A percentile compares a stretch with the other conserved stretches of the same genome.
Conservation (phyloP, 2,797 vertebrate genomes). For the Phoeniculus purpureus region DNA sequence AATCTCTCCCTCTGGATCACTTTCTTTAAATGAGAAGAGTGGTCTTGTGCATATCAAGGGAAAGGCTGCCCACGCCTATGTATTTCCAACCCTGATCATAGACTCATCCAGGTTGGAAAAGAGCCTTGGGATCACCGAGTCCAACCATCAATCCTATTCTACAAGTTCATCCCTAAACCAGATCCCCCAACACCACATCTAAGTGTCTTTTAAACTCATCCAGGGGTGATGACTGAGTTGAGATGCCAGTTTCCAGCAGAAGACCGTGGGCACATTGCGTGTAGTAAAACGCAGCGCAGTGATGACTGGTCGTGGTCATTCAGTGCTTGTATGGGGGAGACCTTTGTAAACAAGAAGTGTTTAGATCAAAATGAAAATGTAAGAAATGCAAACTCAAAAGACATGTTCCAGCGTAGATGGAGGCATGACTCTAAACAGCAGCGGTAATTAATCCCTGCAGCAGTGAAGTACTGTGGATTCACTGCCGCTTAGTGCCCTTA, state of each 20-base stretch:
- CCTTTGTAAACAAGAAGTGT: neutral
- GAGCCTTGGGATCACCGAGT: too few species aligned
- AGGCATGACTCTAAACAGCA: conserved; percentile 2
- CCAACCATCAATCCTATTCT: too few species aligned
- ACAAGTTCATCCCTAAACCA: too few species aligned
- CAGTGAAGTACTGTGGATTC: conserved; percentile 1
- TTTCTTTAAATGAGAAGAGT: neutral
- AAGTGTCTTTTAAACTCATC: too few species aligned
- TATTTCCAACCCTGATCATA: neutral
- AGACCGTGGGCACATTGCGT: neutral
- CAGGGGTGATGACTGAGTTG: neutral
- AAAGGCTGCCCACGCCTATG: neutral
- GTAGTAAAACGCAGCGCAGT: neutral
- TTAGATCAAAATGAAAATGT: neutral
- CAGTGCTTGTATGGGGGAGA: neutral
- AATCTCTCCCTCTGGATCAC: neutral
- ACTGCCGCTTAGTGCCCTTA: neutral
- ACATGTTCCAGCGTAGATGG: neutral
- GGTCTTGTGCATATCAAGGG: neutral
- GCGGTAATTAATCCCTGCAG: conserved; percentile 32
- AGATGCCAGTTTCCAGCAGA: neutral
- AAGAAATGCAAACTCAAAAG: conserved; percentile 1
- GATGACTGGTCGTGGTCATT: neutral
- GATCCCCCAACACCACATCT: too few species aligned
- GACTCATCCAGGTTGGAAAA: too few species aligned